phyloP scores from a whole-genome alignment of 1,140 invertebrate genomes.

The Acromyrmex charruanus region DNA sequence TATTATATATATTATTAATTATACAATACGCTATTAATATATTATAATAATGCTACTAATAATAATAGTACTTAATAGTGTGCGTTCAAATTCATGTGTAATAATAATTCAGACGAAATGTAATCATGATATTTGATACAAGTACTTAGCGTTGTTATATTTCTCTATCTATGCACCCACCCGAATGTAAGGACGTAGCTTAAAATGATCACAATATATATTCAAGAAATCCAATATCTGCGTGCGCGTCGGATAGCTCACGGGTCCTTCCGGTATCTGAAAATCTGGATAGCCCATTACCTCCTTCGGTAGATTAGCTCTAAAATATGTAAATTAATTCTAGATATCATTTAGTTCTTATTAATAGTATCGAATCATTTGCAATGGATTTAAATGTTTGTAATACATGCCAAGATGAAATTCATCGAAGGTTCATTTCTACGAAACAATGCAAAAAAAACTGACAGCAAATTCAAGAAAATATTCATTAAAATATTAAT shows the following conservation, averaged over 20 bases:
- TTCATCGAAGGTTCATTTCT: neutral
- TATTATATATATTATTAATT: neutral
- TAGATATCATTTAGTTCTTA: slow-evolving; percentile 78
- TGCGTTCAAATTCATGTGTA: neutral
- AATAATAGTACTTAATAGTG: neutral
- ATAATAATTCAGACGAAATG: neutral
- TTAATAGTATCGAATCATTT: neutral
- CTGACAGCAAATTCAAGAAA: neutral
- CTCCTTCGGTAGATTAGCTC: slow-evolving; percentile 94
- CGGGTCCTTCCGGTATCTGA: slow-evolving; percentile 89
- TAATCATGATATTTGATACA: neutral
- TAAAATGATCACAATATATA: slow-evolving; percentile 91
- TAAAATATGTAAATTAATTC: slow-evolving; percentile 90
- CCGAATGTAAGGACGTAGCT: slow-evolving; percentile 90
- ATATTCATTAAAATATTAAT: slow-evolving; percentile 17
- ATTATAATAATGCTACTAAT: neutral
- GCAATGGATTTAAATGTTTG: slow-evolving; percentile 54
- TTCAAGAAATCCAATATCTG: slow-evolving; percentile 94
- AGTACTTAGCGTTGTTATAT: neutral
- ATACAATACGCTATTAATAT: neutral
- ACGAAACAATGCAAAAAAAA: neutral
- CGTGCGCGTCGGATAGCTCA: slow-evolving; percentile 93
- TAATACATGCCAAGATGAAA: neutral
- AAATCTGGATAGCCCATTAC: slow-evolving; percentile 93
- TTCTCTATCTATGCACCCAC: slow-evolving; percentile 85